These are phyloP conservation scores for Nyctibius grandis DNA, from an alignment of 2,797 vertebrate genomes.

Conservation along the genomic window DNA sequence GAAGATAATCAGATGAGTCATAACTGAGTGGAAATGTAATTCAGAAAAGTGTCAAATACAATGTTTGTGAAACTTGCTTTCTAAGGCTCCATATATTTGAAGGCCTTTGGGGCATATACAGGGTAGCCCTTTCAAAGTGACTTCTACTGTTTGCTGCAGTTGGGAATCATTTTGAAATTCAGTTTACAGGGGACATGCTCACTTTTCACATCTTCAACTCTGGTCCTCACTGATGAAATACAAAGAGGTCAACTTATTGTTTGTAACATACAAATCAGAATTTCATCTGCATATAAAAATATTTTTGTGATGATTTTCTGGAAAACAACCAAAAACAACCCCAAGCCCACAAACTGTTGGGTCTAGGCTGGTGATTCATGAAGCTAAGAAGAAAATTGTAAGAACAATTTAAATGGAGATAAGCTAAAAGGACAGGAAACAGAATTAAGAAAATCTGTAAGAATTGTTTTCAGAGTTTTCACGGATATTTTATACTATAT, in stretches of 20 bases:
- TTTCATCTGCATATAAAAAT: not conserved
- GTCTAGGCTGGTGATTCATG: not conserved
- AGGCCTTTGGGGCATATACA: accelerated
- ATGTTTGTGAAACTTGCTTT: accelerated
- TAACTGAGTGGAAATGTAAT: not conserved
- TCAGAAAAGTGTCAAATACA: accelerated
- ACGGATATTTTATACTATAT: accelerated
- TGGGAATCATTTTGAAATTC: not conserved
- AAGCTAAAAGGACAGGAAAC: not conserved
- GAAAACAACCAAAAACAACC: not conserved
- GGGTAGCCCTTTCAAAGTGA: accelerated
- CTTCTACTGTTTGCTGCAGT: not conserved
- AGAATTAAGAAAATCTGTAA: not conserved
- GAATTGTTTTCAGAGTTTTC: not conserved
- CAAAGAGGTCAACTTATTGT: not conserved
- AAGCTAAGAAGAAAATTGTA: not conserved
- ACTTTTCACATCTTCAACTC: accelerated
- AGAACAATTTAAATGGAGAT: not conserved
- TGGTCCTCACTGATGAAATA: not conserved
- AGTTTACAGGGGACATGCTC: not conserved
- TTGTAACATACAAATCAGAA: not conserved
- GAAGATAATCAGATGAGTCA: not conserved
- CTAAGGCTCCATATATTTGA: accelerated
- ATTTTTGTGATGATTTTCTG: not conserved
- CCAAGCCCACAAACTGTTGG: too few relatives aligned